Conservation (phyloP, 2,797 vertebrate genomes). For the Apodemus agrarius region DNA sequence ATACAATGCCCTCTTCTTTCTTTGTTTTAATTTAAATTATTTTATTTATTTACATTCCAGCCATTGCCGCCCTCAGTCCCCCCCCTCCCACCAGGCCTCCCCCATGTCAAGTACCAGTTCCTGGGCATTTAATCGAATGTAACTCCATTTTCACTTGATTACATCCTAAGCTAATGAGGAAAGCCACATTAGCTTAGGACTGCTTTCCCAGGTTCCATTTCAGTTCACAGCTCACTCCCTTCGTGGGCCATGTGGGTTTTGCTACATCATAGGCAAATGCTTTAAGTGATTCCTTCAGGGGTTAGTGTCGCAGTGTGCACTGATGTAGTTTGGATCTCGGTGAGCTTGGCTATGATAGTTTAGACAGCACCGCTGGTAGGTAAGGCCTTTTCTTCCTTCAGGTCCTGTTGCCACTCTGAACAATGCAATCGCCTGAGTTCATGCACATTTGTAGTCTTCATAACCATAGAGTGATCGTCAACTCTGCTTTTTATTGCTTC, state of each 20-base stretch:
- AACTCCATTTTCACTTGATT: neutral
- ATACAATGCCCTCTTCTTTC: neutral
- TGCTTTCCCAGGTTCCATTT: neutral
- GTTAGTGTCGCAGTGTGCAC: neutral
- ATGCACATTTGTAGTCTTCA: neutral
- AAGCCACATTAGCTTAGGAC: neutral
- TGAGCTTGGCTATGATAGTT: neutral
- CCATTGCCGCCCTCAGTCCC: too few relatives aligned
- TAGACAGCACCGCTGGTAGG: neutral
- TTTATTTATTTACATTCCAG: too few relatives aligned
- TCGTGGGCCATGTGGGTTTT: neutral
- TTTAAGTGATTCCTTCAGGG: neutral
- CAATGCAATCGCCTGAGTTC: neutral
- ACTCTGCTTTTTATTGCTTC: neutral
- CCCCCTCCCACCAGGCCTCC: neutral
- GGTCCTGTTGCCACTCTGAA: neutral
- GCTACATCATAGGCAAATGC: neutral
- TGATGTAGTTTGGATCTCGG: neutral
- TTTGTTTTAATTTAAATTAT: too few relatives aligned
- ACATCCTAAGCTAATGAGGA: neutral
- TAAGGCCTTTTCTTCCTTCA: too few relatives aligned
- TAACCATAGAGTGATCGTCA: neutral
- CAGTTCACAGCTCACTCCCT: neutral
- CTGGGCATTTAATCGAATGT: neutral
- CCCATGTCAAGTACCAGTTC: neutral